phyloP scores from a whole-genome alignment of 2,113 vertebrate species.

The Esox niger region DNA sequence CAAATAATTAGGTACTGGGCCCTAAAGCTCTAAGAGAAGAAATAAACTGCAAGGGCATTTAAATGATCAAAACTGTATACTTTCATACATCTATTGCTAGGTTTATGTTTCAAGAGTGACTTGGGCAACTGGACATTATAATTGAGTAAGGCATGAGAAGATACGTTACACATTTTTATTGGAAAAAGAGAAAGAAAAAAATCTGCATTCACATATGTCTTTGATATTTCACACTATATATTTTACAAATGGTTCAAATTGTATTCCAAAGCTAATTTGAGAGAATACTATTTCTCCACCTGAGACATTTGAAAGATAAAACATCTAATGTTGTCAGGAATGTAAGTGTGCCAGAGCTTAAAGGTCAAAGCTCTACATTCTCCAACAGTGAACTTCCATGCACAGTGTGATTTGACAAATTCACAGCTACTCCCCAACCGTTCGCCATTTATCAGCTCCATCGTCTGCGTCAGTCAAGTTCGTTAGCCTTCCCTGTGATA shows the following conservation, averaged over 20 bases:
- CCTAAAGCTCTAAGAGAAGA: constrained; percentile 28
- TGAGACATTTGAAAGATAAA: constrained; percentile 44
- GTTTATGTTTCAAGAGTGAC: background rate
- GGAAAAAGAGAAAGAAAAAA: too few relatives aligned
- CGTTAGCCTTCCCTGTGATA: constrained; percentile 46
- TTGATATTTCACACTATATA: constrained; percentile 66
- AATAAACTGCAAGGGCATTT: constrained; percentile 27
- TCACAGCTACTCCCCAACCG: constrained; percentile 23
- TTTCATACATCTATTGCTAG: constrained; percentile 37
- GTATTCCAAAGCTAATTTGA: constrained; percentile 68
- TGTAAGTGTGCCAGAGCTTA: background rate
- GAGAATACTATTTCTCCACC: constrained; percentile 69
- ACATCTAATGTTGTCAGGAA: too few relatives aligned
- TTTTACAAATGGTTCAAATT: too few relatives aligned
- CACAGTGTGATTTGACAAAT: constrained; percentile 20
- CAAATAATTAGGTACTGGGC: constrained; percentile 31
- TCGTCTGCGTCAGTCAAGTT: constrained; percentile 48
- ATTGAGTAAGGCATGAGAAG: too few relatives aligned
- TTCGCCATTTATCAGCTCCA: constrained; percentile 44
- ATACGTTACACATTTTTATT: too few relatives aligned
- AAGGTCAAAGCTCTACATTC: background rate
- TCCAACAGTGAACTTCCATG: background rate
- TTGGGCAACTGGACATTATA: too few relatives aligned
- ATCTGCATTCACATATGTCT: constrained; percentile 55
- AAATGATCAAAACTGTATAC: constrained; percentile 19